Conservation (phyloP, 2,797 vertebrate species). For the Australoheros facetus region DNA sequence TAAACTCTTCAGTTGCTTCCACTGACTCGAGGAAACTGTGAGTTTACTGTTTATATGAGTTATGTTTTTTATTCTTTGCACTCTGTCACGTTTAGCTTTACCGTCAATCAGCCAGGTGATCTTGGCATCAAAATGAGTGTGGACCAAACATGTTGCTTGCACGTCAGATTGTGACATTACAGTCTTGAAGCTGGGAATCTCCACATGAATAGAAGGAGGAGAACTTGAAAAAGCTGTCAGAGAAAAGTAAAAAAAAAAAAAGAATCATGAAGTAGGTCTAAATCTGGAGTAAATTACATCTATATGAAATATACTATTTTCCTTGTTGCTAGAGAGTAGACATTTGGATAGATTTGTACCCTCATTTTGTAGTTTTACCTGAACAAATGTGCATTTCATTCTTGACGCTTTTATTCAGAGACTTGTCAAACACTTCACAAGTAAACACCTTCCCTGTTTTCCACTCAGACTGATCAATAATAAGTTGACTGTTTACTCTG, state of each 20-base stretch:
- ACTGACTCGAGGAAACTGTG: neutral
- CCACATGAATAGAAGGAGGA: constrained; percentile 39
- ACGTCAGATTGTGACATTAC: neutral
- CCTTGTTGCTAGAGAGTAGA: no score
- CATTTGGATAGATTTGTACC: no score
- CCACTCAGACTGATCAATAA: constrained; percentile 13
- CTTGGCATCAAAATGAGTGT: constrained; percentile 4
- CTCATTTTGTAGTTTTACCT: no score
- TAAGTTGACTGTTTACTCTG: constrained; percentile 58
- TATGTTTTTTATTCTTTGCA: rapidly evolving
- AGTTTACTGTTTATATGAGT: constrained; percentile 31
- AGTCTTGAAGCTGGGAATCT: constrained; percentile 56
- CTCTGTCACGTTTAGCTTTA: rapidly evolving
- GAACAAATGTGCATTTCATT: no score
- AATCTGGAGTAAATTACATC: no score
- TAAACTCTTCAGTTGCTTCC: constrained; percentile 33
- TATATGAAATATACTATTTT: no score
- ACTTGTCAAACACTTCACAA: no score
- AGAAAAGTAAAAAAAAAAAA: no score
- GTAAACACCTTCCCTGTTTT: no score
- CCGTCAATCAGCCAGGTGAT: constrained; percentile 57
- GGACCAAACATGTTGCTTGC: constrained; percentile 56
- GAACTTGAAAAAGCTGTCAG: neutral
- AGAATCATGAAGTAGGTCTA: no score
- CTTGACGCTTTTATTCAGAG: no score